Evolutionary conservation across 2,797 vertebrate species (phyloP).

Genomic region (Squalus acanthias): DNA sequence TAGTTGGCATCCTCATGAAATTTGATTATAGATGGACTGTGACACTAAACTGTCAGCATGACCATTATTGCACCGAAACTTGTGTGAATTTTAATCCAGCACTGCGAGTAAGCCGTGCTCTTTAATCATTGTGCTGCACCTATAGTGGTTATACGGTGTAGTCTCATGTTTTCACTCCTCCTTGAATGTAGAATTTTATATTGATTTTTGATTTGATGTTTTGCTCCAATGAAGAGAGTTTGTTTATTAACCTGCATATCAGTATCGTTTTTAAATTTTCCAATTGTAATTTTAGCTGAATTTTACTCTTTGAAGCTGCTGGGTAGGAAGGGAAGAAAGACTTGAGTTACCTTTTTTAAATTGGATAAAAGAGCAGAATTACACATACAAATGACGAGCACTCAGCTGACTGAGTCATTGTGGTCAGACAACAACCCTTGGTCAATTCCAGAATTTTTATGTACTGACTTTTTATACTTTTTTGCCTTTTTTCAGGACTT

Average conservation of each 20-base stretch:
- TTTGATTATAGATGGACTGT: not conserved
- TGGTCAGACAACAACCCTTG: not conserved
- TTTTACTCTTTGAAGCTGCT: not conserved
- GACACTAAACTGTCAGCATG: not conserved
- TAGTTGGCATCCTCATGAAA: not conserved
- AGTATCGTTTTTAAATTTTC: not conserved
- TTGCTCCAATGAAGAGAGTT: not conserved
- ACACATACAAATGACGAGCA: not conserved
- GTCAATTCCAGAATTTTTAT: not conserved
- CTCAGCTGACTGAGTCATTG: not conserved
- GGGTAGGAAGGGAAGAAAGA: not conserved
- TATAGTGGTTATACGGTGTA: not conserved
- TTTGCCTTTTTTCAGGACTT: not conserved
- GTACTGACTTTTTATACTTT: not conserved
- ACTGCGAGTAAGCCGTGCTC: not conserved
- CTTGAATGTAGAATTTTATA: not conserved
- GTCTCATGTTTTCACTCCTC: not conserved
- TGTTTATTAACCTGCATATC: not conserved
- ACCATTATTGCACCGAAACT: not conserved
- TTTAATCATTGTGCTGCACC: not conserved
- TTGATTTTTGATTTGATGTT: not conserved
- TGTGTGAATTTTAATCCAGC: not conserved
- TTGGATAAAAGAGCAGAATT: not conserved
- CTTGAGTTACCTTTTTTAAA: not conserved
- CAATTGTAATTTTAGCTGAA: not conserved